Conservation (phyloP, 2,797 vertebrate genomes). For the Parauchenoglanis punctatus region DNA sequence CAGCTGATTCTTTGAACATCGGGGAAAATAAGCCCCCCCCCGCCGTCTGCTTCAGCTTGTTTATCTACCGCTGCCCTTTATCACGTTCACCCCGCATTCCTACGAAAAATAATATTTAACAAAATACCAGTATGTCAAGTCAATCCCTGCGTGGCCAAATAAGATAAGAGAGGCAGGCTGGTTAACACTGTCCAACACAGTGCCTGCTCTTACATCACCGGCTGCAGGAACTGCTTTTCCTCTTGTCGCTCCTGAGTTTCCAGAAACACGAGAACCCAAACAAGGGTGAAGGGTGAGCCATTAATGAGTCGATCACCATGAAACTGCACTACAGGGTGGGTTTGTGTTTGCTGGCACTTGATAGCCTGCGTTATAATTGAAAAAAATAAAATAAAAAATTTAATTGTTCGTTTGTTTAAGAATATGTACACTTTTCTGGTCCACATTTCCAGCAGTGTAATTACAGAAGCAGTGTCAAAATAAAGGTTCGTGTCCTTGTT, state of each 20-base stretch:
- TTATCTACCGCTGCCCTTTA: slow-evolving; percentile 56
- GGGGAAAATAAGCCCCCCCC: neutral
- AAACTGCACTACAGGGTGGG: neutral
- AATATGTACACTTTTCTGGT: neutral
- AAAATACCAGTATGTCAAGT: slow-evolving; percentile 66
- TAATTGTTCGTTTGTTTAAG: neutral
- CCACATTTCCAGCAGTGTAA: neutral
- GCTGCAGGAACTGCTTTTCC: slow-evolving; percentile 47
- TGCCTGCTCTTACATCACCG: slow-evolving; percentile 41
- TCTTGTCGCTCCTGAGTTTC: slow-evolving; percentile 27
- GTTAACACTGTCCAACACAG: slow-evolving; percentile 54
- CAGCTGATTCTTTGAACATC: slow-evolving; percentile 25
- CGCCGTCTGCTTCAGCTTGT: slow-evolving; percentile 17
- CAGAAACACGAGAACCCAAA: slow-evolving; percentile 35
- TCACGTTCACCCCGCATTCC: slow-evolving; percentile 59
- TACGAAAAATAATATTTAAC: slow-evolving; percentile 73
- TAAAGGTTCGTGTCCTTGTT: neutral
- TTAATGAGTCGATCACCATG: slow-evolving; percentile 47
- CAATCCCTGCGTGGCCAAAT: slow-evolving; percentile 69
- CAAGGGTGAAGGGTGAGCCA: slow-evolving; percentile 33
- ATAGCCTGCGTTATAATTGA: neutral
- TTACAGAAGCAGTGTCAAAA: neutral
- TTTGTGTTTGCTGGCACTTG: neutral
- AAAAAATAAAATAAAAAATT: neutral
- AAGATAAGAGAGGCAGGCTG: slow-evolving; percentile 64